Percentiles rank a stretch among this genome's conserved stretches.
Evolutionary conservation across 2,888 invertebrate species (phyloP).

Genomic region (Apoda limacodes): DNA sequence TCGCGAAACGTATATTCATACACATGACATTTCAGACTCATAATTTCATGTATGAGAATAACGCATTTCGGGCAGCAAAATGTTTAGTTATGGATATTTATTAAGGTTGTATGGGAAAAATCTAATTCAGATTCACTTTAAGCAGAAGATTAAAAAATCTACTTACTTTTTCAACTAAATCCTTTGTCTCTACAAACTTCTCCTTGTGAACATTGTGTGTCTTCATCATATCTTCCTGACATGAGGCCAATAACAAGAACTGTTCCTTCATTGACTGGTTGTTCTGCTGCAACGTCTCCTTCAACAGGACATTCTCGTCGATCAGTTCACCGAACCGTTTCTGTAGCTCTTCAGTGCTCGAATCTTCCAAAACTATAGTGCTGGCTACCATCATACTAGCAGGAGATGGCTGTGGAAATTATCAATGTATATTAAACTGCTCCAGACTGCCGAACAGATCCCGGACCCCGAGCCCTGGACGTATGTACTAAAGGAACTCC

Average conservation of each 20-base stretch:
- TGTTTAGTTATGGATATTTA: too few species aligned
- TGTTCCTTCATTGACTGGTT: slow-evolving; percentile 77
- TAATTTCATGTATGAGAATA: neutral
- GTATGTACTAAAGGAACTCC: too few species aligned
- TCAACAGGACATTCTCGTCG: slow-evolving; percentile 68
- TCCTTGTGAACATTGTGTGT: slow-evolving; percentile 72
- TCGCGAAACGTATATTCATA: too few species aligned
- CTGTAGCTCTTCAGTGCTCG: slow-evolving; percentile 55
- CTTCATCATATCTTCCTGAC: slow-evolving; percentile 74
- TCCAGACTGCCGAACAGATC: too few species aligned
- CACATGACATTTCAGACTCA: too few species aligned
- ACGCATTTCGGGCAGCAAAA: neutral
- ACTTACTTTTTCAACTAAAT: slow-evolving; percentile 64
- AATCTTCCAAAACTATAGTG: slow-evolving; percentile 49
- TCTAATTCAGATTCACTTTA: too few species aligned
- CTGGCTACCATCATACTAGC: slow-evolving; percentile 58
- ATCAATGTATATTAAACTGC: too few species aligned
- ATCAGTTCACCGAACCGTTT: slow-evolving; percentile 62
- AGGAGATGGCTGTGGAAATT: slow-evolving; percentile 46
- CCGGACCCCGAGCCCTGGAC: too few species aligned
- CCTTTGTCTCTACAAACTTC: slow-evolving; percentile 75
- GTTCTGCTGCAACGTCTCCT: slow-evolving; percentile 74
- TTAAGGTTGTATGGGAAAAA: too few species aligned
- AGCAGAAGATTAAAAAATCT: neutral
- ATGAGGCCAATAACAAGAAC: slow-evolving; percentile 69